Evolutionary conservation across 2,113 vertebrate species (phyloP), one percentile per base, ranked within the genome.

Genomic region (Hyperopisus bebe): DNA sequence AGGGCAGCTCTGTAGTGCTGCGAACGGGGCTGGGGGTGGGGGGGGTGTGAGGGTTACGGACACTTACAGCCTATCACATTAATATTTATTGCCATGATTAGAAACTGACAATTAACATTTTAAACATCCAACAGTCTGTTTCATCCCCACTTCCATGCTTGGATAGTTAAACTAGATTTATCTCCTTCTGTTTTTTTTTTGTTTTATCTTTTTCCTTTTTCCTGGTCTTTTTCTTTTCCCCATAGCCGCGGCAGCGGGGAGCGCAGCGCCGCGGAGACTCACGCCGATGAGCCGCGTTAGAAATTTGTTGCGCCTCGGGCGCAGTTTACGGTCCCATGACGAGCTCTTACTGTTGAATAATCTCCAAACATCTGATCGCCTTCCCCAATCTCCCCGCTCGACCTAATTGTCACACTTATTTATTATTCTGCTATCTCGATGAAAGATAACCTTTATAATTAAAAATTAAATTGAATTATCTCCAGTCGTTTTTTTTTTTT

Each of bases 81-180:
- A 88, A 91, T 92, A 91, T 91, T 90, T 91, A 91, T 91, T 35
- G 51, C 50, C 82, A 89, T 90, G 91, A 91, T 90, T 88, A 91
- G 58, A 91, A 90, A 91, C 46, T 86, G 85, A 89, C 90, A 90
- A 91, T 92, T 91, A 91, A 89, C 77, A 89, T 91, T 92, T 80
- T 87, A 88, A 92, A 90, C 87, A 88, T 90, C 74, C 70, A 35
- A 88, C 90, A 82, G 90, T 89, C 80, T 80, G 88, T 90, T 89
- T 88, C 89, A 89, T 91, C 86, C 51, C 89, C 88, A 58, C 88
- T 88, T 92, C 77, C 88, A 91, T 88, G 90, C 89, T 90, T 90
- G 92, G 88, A 84, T 91, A 77, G 62, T 89, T 89, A 89, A 24
- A 47, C 50, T 88, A 80, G 90, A 91, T 90, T 90, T 47, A 88